phyloP scores from a whole-genome alignment of 2,888 invertebrate genomes.

The Platerodrilus igneus region DNA sequence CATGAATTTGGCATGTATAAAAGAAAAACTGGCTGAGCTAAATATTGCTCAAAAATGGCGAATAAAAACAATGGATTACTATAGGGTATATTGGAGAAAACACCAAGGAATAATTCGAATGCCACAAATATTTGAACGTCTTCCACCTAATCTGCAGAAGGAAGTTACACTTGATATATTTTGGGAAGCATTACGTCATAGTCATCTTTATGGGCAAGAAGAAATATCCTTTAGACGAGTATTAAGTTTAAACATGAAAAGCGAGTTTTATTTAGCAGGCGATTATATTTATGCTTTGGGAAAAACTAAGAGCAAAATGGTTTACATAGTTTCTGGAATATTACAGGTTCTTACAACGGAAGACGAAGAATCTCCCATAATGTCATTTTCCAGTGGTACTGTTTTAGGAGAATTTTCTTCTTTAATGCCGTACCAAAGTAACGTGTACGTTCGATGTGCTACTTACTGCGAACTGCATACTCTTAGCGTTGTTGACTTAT shows the following conservation, averaged over 20 bases:
- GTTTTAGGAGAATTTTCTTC: conserved; percentile 52
- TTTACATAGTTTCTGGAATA: conserved; percentile 52
- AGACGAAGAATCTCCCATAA: conserved; percentile 54
- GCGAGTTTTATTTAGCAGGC: conserved; percentile 52
- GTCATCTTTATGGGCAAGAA: conserved; percentile 50
- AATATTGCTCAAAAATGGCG: conserved; percentile 14
- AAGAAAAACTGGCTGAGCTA: conserved; percentile 18
- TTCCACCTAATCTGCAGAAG: conserved; percentile 52
- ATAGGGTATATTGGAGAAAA: conserved; percentile 53
- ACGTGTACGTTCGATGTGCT: conserved; percentile 45
- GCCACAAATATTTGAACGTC: conserved; percentile 46
- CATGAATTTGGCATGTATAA: conserved; percentile 17
- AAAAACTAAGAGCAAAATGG: conserved; percentile 51
- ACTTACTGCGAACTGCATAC: conserved; percentile 54
- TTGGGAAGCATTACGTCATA: conserved; percentile 52
- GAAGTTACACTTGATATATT: conserved; percentile 52
- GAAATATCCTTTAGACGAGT: conserved; percentile 52
- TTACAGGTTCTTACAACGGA: conserved; percentile 51
- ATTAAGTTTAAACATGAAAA: conserved; percentile 50
- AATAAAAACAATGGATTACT: conserved; percentile 39
- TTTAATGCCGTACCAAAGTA: conserved; percentile 47
- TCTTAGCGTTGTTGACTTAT: conserved; percentile 48
- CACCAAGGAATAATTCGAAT: conserved; percentile 50
- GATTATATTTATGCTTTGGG: conserved; percentile 51
- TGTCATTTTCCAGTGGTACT: conserved; percentile 53